Conservation (phyloP, 2,888 invertebrate species). For the Cantharis rustica region DNA sequence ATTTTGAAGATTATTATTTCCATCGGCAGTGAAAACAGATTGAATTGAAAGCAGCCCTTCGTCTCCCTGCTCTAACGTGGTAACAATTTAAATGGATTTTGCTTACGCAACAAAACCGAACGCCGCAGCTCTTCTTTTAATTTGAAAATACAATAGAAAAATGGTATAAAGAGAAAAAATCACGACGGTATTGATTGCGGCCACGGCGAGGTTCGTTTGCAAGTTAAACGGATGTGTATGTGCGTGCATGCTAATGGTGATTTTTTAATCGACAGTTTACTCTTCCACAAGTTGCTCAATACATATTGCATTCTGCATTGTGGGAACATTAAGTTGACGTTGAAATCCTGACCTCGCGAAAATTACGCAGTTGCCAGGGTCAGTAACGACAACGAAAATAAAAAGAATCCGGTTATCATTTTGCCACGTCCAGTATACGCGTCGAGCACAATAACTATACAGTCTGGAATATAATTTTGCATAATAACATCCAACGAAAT, state of each 20-base stretch:
- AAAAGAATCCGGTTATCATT: conserved; percentile 30
- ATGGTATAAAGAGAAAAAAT: neutral
- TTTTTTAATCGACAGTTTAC: neutral
- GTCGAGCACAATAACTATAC: conserved; percentile 15
- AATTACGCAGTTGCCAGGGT: conserved; percentile 37
- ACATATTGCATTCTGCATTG: neutral
- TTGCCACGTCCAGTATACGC: conserved; percentile 11
- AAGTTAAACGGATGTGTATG: neutral
- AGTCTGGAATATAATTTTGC: conserved; percentile 10
- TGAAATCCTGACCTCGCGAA: conserved; percentile 29
- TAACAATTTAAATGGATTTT: neutral
- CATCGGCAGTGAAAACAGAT: neutral
- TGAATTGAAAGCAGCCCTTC: neutral
- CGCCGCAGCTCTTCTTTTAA: neutral
- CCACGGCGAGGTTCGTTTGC: neutral
- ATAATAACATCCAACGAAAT: conserved; percentile 13
- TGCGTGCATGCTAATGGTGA: neutral
- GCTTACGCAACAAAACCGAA: neutral
- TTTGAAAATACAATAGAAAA: neutral
- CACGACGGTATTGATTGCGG: neutral
- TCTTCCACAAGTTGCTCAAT: neutral
- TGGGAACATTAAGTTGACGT: neutral
- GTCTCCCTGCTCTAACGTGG: neutral
- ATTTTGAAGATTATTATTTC: neutral
- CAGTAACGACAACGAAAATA: conserved; percentile 37